These are phyloP conservation scores for Oreochromis grahami DNA, from an alignment of 2,797 vertebrate genomes.

Conservation along the genomic window DNA sequence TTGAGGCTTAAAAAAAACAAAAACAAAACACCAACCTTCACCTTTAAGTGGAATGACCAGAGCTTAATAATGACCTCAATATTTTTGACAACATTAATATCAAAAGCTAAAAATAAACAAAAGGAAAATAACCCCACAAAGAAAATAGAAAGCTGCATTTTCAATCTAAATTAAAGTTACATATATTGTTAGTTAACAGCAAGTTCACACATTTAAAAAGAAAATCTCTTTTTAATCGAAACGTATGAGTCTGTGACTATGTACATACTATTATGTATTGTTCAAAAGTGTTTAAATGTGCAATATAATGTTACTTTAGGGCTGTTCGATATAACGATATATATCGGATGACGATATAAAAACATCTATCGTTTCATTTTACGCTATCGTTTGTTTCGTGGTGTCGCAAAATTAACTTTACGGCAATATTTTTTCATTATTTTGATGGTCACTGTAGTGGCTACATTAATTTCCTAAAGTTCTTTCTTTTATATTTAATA, in stretches of 20 bases:
- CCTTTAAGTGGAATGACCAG: not conserved
- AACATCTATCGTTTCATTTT: no score
- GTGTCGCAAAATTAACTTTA: no score
- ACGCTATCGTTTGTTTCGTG: no score
- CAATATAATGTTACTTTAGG: not conserved
- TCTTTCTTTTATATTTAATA: no score
- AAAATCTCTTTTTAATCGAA: not conserved
- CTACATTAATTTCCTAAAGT: no score
- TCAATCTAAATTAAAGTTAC: not conserved
- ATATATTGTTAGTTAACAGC: not conserved
- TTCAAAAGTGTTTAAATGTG: not conserved
- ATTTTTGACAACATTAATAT: not conserved
- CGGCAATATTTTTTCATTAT: no score
- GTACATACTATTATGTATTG: not conserved
- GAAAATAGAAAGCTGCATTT: not conserved
- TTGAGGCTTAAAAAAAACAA: not conserved
- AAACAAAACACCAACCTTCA: not conserved
- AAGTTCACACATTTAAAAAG: not conserved
- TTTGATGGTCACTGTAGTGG: no score
- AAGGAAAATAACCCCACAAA: not conserved
- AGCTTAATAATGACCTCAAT: not conserved
- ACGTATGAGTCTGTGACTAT: not conserved
- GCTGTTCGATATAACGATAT: no score
- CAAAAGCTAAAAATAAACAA: not conserved
- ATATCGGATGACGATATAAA: no score